A percentile compares a stretch with the other conserved stretches of the same genome.
Evolutionary conservation across 1,140 invertebrate species (phyloP).

Genomic region (Odontomachus brunneus): DNA sequence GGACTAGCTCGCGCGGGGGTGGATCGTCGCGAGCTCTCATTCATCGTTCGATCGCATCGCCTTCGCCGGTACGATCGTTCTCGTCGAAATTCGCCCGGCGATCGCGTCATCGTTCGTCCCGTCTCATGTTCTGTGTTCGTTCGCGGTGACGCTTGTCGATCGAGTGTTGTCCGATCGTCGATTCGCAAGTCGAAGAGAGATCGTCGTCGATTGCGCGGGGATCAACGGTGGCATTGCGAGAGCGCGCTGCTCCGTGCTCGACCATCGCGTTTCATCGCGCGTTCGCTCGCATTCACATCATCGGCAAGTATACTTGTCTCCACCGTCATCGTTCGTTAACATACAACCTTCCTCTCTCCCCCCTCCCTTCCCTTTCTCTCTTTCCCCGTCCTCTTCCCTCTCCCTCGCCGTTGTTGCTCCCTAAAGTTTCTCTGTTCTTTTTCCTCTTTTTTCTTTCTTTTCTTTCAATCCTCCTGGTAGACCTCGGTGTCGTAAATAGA

Average conservation of each 20-base stretch:
- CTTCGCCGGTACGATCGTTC: slow-evolving; percentile 4
- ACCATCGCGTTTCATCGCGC: slow-evolving; percentile 18
- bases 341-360: neutral
- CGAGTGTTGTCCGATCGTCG: slow-evolving; percentile 30
- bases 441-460: neutral
- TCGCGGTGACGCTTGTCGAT: slow-evolving; percentile 7
- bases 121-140: neutral
- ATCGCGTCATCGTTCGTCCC: slow-evolving; percentile 15
- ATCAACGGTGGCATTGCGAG: neutral
- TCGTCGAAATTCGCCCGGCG: slow-evolving; percentile 15
- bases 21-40: slow-evolving; percentile 9
- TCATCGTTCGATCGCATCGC: slow-evolving; percentile 23
- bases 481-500: slow-evolving; percentile 40
- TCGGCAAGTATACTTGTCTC: slow-evolving; percentile 51
- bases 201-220: slow-evolving; percentile 40
- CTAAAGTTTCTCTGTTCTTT: neutral
- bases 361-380: neutral
- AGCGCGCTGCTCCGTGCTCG: neutral
- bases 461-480: neutral
- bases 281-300: slow-evolving; percentile 5
- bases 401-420: neutral
- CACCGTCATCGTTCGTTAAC: slow-evolving; percentile 35
- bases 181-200: slow-evolving; percentile 55
- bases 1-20: slow-evolving; percentile 3
- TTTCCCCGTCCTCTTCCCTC: neutral